phyloP scores from a whole-genome alignment of 2,113 vertebrate genomes.

The Apeltes quadracus region DNA sequence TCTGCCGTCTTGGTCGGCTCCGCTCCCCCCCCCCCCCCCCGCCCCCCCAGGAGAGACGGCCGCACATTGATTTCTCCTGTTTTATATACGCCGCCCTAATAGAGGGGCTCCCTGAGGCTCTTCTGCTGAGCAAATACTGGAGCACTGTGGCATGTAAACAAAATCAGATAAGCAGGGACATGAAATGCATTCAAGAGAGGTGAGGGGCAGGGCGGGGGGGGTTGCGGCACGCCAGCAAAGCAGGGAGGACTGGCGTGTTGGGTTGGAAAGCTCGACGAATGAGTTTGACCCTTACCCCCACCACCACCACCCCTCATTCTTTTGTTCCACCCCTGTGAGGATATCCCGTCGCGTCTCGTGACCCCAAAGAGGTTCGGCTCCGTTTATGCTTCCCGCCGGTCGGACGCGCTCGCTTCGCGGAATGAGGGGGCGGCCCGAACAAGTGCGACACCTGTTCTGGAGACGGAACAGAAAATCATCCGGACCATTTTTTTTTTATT shows the following conservation, averaged over 20 bases:
- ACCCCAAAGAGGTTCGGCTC: constrained; percentile 35
- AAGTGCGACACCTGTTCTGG: constrained; percentile 77
- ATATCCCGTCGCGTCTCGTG: constrained; percentile 42
- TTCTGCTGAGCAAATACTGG: constrained; percentile 45
- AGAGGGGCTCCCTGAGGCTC: constrained; percentile 42
- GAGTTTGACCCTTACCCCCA: constrained; percentile 50
- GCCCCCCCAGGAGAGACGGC: constrained; percentile 18
- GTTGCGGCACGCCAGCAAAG: constrained; percentile 1
- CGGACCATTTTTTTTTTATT: constrained; percentile 28
- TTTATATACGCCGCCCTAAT: constrained; percentile 60
- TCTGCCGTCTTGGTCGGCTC: constrained; percentile 50
- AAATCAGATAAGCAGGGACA: constrained; percentile 19
- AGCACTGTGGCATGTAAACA: constrained; percentile 44
- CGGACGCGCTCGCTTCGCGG: too few species aligned
- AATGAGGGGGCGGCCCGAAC: constrained; percentile 28
- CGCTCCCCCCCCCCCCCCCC: constrained; percentile 16
- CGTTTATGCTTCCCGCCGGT: constrained; percentile 45
- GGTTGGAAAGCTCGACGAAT: constrained; percentile 46
- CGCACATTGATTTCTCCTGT: constrained; percentile 72
- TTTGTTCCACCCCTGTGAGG: constrained; percentile 20
- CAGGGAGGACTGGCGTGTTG: not conserved
- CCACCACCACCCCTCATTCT: not conserved
- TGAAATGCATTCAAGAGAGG: constrained; percentile 27
- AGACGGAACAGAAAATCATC: constrained; percentile 67
- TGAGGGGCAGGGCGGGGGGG: not conserved